A percentile compares a stretch with the other conserved stretches of the same genome.
Conservation (phyloP, 2,797 vertebrate species). For the Thalassophryne amazonica region DNA sequence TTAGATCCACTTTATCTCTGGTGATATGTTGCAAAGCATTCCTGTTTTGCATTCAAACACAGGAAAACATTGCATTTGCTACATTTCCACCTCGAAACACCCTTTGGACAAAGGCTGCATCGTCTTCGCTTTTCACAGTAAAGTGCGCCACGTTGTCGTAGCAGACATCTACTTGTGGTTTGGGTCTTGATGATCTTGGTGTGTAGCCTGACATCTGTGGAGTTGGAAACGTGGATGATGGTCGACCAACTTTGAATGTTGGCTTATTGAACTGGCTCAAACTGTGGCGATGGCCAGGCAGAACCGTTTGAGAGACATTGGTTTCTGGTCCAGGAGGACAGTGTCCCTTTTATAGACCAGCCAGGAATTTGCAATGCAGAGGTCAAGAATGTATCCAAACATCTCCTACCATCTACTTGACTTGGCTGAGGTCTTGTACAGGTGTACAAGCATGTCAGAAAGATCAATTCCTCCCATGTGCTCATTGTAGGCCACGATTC, state of each 20-base stretch:
- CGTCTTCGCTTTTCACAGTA: neutral
- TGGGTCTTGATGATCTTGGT: too few relatives aligned
- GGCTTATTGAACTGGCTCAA: conserved; percentile 1
- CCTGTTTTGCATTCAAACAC: conserved; percentile 1
- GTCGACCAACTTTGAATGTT: neutral
- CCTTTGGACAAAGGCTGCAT: conserved; percentile 15
- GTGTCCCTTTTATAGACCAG: conserved; percentile 39
- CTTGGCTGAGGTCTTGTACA: conserved; percentile 43
- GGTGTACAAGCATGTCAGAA: conserved; percentile 35
- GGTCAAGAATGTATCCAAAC: conserved; percentile 28
- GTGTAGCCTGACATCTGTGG: too few relatives aligned
- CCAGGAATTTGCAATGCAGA: conserved; percentile 32
- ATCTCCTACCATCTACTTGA: conserved; percentile 22
- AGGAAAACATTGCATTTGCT: conserved; percentile 9
- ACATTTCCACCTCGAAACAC: conserved; percentile 11
- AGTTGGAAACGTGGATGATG: neutral
- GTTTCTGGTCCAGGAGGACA: conserved; percentile 21
- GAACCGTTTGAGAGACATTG: conserved; percentile 30
- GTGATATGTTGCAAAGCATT: conserved; percentile 15
- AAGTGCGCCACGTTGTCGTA: too few relatives aligned
- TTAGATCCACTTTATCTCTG: too few relatives aligned
- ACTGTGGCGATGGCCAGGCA: conserved; percentile 11
- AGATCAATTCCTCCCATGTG: conserved; percentile 37
- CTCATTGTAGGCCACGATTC: conserved; percentile 33
- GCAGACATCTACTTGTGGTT: too few relatives aligned